These are phyloP conservation scores for Clostera curtula DNA, from an alignment of 2,888 invertebrate species.

Conservation along the genomic window DNA sequence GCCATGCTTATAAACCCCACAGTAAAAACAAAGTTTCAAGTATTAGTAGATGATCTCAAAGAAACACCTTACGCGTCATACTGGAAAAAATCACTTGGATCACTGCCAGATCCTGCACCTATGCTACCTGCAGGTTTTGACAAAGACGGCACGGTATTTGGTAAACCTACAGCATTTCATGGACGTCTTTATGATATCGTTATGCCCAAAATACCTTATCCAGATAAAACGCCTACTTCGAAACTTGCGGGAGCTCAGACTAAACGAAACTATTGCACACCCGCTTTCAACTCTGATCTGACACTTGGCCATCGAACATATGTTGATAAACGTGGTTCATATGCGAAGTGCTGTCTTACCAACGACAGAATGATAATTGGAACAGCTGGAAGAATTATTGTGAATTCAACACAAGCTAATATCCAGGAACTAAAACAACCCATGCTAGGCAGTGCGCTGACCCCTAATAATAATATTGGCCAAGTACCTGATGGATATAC, in stretches of 20 bases:
- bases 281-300: slow-evolving; percentile 51
- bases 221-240: slow-evolving; percentile 39
- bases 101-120: slow-evolving; percentile 41
- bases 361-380: slow-evolving; percentile 50
- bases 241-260: slow-evolving; percentile 38
- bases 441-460: slow-evolving; percentile 48
- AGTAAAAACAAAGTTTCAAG: slow-evolving; percentile 48
- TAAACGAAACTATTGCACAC: slow-evolving; percentile 45
- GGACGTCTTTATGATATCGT: slow-evolving; percentile 51
- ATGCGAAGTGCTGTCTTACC: slow-evolving; percentile 57
- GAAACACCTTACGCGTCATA: slow-evolving; percentile 50
- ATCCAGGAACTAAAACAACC: slow-evolving; percentile 41
- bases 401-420: slow-evolving; percentile 58
- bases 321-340: slow-evolving; percentile 61
- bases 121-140: slow-evolving; percentile 58
- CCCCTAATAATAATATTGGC: slow-evolving; percentile 65
- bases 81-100: slow-evolving; percentile 48
- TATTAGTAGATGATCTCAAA: slow-evolving; percentile 47
- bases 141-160: slow-evolving; percentile 40
- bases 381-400: slow-evolving; percentile 36
- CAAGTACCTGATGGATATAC: slow-evolving; percentile 56
- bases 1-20: slow-evolving; percentile 42
- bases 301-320: slow-evolving; percentile 58
- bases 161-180: slow-evolving; percentile 36
- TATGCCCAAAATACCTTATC: slow-evolving; percentile 47